phyloP scores from a whole-genome alignment of 37 sponge, comb jelly and placozoan species.

The Bolinopsis microptera region DNA sequence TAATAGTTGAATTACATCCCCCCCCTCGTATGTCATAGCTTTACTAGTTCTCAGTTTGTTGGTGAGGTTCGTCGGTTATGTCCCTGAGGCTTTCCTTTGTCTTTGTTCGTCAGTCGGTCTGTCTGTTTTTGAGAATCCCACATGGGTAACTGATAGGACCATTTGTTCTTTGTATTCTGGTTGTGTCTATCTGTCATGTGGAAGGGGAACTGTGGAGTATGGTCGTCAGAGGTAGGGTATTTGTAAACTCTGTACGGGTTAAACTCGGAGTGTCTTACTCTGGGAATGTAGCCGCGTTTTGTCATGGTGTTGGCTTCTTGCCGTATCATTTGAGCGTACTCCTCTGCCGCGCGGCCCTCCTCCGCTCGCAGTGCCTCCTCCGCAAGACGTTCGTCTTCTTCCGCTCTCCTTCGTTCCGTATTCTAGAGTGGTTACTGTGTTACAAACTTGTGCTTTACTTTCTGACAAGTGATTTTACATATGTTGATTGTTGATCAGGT shows the following conservation, averaged over 20 bases:
- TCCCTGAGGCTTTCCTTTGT: too few relatives aligned
- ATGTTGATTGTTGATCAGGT: too few relatives aligned
- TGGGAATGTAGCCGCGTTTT: constrained; percentile 52
- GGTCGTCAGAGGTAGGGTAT: too few relatives aligned
- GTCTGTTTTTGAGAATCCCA: neutral
- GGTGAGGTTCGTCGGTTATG: too few relatives aligned
- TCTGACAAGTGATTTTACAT: neutral
- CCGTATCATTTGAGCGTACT: constrained; percentile 1
- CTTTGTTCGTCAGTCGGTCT: neutral
- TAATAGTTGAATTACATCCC: too few relatives aligned
- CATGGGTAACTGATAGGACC: neutral
- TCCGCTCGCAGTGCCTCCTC: constrained; percentile 26
- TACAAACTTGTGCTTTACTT: neutral
- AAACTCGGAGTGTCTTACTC: constrained; percentile 18
- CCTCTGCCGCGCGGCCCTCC: constrained; percentile 13
- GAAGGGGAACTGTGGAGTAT: neutral
- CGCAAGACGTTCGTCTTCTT: constrained; percentile 3
- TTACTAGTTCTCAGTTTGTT: too few relatives aligned
- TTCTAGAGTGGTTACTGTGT: neutral
- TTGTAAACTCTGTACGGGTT: neutral
- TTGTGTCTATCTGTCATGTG: neutral
- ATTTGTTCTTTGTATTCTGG: neutral
- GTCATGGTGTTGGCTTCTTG: constrained; percentile 15
- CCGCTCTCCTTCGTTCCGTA: neutral
- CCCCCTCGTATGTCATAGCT: too few relatives aligned